phyloP scores from a whole-genome alignment of 2,888 invertebrate genomes.

The Chaitophorus viminalis region DNA sequence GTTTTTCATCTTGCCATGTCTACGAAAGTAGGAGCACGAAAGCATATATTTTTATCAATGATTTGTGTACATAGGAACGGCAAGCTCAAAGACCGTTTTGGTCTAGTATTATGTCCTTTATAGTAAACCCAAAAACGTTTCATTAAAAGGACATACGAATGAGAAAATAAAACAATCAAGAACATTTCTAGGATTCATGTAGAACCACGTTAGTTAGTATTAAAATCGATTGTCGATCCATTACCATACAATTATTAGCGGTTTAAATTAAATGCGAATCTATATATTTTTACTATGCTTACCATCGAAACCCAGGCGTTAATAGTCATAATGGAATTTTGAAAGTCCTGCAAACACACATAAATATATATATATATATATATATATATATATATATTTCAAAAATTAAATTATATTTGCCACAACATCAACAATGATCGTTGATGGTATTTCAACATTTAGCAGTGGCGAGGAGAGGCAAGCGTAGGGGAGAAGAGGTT shows the following conservation, averaged over 20 bases:
- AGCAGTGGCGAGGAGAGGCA: too few species aligned
- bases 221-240: conserved; percentile 36
- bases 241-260: background rate
- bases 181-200: background rate
- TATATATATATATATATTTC: too few species aligned
- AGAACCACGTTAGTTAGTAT: background rate
- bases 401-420: background rate
- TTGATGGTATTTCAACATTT: too few species aligned
- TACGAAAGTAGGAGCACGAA: conserved; percentile 67
- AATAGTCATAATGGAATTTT: conserved; percentile 72
- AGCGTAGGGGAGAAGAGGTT: too few species aligned
- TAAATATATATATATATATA: too few species aligned
- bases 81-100: conserved; percentile 21
- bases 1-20: conserved; percentile 81
- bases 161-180: background rate
- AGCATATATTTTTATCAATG: conserved; percentile 27
- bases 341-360: conserved; percentile 70
- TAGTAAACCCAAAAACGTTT: conserved; percentile 4
- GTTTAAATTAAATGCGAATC: background rate
- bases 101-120: conserved; percentile 10
- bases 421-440: too few species aligned
- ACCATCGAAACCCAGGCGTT: conserved; percentile 76
- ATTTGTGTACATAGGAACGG: background rate
- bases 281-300: conserved; percentile 65
- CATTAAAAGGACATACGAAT: background rate